phyloP scores from a whole-genome alignment of 2,113 vertebrate genomes.

The Notothenia coriiceps region DNA sequence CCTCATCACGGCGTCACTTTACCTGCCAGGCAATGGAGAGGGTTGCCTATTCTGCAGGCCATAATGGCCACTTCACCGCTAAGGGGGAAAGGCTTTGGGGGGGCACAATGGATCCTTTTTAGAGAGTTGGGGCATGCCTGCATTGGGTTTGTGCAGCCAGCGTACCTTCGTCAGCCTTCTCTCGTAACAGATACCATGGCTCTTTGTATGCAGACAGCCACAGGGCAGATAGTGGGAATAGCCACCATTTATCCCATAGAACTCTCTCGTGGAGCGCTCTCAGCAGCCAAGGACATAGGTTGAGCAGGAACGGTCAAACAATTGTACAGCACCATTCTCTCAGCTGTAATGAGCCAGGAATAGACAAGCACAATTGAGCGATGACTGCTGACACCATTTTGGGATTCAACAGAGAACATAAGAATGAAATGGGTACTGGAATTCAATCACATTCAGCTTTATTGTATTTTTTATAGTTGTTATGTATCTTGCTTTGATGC shows the following conservation, averaged over 20 bases:
- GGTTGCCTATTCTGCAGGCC: slow-evolving; percentile 52
- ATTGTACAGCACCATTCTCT: slow-evolving; percentile 60
- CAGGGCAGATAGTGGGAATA: slow-evolving; percentile 51
- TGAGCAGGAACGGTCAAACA: slow-evolving; percentile 67
- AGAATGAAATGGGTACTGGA: slow-evolving; percentile 40
- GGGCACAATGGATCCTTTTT: slow-evolving; percentile 60
- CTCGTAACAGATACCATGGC: slow-evolving; percentile 56
- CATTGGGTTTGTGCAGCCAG: slow-evolving; percentile 66
- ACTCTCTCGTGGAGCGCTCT: slow-evolving; percentile 59
- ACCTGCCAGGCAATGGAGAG: slow-evolving; percentile 36
- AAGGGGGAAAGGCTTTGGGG: slow-evolving; percentile 39
- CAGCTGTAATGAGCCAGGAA: slow-evolving; percentile 62
- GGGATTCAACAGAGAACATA: slow-evolving; percentile 46
- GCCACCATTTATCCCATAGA: slow-evolving; percentile 54
- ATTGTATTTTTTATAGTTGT: slow-evolving; percentile 37
- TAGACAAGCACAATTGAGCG: slow-evolving; percentile 43
- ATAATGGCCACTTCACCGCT: slow-evolving; percentile 66
- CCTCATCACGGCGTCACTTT: slow-evolving; percentile 24
- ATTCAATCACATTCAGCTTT: slow-evolving; percentile 50
- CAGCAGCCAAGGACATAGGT: slow-evolving; percentile 63
- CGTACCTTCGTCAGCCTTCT: slow-evolving; percentile 55
- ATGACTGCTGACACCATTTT: slow-evolving; percentile 62
- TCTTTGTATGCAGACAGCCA: slow-evolving; percentile 48
- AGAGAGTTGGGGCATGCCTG: slow-evolving; percentile 38
- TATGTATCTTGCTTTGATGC: slow-evolving; percentile 10